Evolutionary conservation across 2,888 invertebrate genomes (phyloP).

Genomic region (Melanostoma scalare): DNA sequence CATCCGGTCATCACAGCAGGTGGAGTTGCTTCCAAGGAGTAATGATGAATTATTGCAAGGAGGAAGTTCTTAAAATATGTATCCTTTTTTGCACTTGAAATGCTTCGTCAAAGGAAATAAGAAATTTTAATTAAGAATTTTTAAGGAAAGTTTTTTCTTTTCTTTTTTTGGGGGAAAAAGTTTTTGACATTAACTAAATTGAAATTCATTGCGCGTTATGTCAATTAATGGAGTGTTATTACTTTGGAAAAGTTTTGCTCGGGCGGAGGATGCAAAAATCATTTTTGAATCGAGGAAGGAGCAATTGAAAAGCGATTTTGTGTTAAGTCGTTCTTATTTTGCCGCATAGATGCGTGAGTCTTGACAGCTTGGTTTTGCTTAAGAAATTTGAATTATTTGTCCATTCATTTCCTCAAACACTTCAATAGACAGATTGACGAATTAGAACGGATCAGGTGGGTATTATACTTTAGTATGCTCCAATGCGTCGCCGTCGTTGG

Average conservation of each 20-base stretch:
- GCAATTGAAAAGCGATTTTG: too few species aligned
- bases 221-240: slow-evolving; percentile 63
- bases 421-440: too few species aligned
- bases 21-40: slow-evolving; percentile 12
- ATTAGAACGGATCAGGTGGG: too few species aligned
- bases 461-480: too few species aligned
- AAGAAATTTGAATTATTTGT: too few species aligned
- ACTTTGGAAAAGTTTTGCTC: slow-evolving; percentile 30
- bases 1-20: slow-evolving; percentile 54
- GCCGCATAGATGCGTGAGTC: too few species aligned
- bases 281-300: too few species aligned
- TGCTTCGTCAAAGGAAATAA: slow-evolving; percentile 47
- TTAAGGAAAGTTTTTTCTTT: slow-evolving; percentile 25
- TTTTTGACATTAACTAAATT: slow-evolving; percentile 66
- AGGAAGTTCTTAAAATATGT: slow-evolving; percentile 45
- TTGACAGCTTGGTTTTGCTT: too few species aligned
- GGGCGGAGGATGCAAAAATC: too few species aligned
- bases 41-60: slow-evolving; percentile 30
- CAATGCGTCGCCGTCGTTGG: too few species aligned
- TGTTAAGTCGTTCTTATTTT: too few species aligned
- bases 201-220: slow-evolving; percentile 64
- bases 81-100: slow-evolving; percentile 32
- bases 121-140: slow-evolving; percentile 58
- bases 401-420: too few species aligned
- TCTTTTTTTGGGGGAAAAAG: slow-evolving; percentile 16